A percentile compares a stretch with the other conserved stretches of the same genome.
phyloP scores from a whole-genome alignment of 1,140 invertebrate species.

The Hylyphantes graminicola region DNA sequence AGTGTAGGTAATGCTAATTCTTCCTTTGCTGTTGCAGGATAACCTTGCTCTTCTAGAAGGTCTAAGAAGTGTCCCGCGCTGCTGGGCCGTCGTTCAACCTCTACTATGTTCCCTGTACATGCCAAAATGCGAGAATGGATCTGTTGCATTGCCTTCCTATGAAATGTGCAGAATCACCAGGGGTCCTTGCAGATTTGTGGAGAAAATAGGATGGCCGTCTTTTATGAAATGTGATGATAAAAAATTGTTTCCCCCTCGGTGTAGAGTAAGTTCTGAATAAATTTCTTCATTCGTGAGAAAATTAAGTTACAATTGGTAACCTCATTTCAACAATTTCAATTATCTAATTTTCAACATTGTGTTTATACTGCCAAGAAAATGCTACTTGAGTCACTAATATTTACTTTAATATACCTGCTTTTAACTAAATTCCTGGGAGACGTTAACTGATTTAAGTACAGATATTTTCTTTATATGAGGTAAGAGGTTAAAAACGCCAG shows the following conservation, averaged over 20 bases:
- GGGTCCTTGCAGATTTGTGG: constrained; percentile 84
- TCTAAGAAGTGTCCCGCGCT: constrained; percentile 87
- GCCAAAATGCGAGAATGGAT: constrained; percentile 85
- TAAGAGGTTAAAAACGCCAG: too few relatives aligned
- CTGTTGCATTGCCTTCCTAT: constrained; percentile 82
- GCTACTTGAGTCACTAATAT: too few relatives aligned
- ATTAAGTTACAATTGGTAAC: too few relatives aligned
- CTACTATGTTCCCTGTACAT: constrained; percentile 91
- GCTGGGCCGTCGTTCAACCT: constrained; percentile 93
- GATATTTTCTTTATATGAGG: too few relatives aligned
- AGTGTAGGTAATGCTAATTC: background rate
- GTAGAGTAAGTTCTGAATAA: constrained; percentile 71
- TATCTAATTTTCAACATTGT: too few relatives aligned
- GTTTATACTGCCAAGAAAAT: too few relatives aligned
- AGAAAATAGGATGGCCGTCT: constrained; percentile 79
- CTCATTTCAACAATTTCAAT: too few relatives aligned
- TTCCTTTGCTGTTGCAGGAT: constrained; percentile 69
- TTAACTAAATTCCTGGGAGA: too few relatives aligned
- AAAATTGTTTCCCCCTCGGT: constrained; percentile 79
- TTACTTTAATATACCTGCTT: too few relatives aligned
- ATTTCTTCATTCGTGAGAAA: too few relatives aligned
- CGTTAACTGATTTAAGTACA: too few relatives aligned
- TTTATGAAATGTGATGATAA: constrained; percentile 82
- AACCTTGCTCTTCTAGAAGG: constrained; percentile 79
- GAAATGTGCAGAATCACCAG: constrained; percentile 89